Evolutionary conservation across 2,888 invertebrate species (phyloP), one percentile per base, ranked within the genome.

Genomic region (Calameuta filiformis): DNA sequence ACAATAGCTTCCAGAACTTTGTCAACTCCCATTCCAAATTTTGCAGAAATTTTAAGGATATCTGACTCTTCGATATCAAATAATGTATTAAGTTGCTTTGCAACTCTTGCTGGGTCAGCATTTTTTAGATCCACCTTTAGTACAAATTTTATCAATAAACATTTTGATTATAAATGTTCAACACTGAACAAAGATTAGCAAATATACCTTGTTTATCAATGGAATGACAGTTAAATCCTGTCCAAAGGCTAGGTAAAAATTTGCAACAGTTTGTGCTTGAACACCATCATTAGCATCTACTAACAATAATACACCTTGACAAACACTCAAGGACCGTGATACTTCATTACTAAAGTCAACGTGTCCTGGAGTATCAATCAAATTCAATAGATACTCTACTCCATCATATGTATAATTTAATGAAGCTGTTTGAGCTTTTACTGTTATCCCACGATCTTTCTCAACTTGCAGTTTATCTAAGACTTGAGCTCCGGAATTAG

Each of bases 351-450:
- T 95, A 92, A 99, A 99, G 92, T 99, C 99, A 0, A 99, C 99
- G 94, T 99, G 99, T 3, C 99, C 98, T 9, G 99, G 99, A 31
- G 99, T 99, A 91, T 99, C 99, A 86, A 99, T 98, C 35, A 99
- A 94, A 92, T 99, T 99, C 1, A 99, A 93, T 40, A 98, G 93
- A 92, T 97, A 98, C 34, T 94, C 92, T 86, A 95, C 92, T 77
- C 94, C 94, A 56, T 93, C 88, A 86, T 95, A 94, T 35, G 93
- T 93, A 89, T 97, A 96, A 81, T 96, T 93, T 81, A 99, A 93
- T 0, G 98, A 97, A 6, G 96, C 98, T 56, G 98, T 97, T 88
- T 99, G 99, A 12, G 99, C 99, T 92, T 99, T 99, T 0, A 99
- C 99, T 11, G 99, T 99, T 56, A 99, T 99, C 0, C 99, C 99